Conservation (phyloP, 2,888 invertebrate genomes). For the Capitulum mitella region DNA sequence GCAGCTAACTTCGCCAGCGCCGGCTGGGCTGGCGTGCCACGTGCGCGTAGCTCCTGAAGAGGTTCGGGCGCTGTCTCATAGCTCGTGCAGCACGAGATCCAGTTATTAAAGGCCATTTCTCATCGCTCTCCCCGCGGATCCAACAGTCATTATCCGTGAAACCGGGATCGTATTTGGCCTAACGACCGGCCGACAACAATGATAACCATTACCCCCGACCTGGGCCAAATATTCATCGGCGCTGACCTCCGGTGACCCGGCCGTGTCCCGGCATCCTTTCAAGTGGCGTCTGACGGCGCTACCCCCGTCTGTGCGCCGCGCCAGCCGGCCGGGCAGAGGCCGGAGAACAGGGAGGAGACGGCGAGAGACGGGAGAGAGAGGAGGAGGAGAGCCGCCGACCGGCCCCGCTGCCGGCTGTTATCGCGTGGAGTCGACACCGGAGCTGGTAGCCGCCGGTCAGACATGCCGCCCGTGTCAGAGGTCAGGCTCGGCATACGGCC, state of each 20-base stretch:
- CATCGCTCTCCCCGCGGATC: background rate
- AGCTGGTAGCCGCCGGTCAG: conserved; percentile 2
- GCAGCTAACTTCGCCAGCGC: too few species aligned
- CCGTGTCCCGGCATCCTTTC: background rate
- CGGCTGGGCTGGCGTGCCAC: background rate
- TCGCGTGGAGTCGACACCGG: background rate
- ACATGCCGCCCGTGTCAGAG: background rate
- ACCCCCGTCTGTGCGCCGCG: background rate
- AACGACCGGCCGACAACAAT: conserved; percentile 22
- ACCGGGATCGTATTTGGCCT: conserved; percentile 12
- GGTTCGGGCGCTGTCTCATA: background rate
- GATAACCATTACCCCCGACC: conserved; percentile 22
- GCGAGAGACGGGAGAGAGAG: background rate
- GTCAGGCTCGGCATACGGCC: background rate
- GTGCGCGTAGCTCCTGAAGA: background rate
- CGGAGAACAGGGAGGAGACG: too few species aligned
- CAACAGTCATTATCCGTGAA: conserved; percentile 10
- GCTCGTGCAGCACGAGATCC: conserved; percentile 16
- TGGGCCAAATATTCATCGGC: background rate
- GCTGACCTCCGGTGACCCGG: background rate
- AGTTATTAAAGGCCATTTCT: conserved; percentile 21
- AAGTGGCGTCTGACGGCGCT: background rate
- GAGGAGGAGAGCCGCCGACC: background rate
- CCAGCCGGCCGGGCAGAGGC: too few species aligned
- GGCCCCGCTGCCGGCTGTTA: background rate